Conservation (phyloP, 2,797 vertebrate species). For the Enteromius trimaculatus region DNA sequence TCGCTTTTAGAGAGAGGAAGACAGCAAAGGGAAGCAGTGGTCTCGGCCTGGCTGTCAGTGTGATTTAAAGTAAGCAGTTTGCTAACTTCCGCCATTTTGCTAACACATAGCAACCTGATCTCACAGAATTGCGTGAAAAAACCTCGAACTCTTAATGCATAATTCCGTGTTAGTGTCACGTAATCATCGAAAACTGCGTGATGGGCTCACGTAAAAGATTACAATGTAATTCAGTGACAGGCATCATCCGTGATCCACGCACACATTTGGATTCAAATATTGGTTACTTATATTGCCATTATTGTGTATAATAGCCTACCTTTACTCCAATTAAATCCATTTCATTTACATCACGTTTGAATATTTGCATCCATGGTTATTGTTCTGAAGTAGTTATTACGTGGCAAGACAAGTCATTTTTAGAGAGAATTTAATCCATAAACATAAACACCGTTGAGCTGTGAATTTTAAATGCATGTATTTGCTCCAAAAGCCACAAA, state of each 20-base stretch:
- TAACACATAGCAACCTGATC: no score
- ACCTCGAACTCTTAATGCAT: no score
- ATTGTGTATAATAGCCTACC: no score
- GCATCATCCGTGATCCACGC: no score
- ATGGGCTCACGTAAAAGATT: no score
- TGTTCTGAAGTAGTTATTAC: background rate
- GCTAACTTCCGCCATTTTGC: background rate
- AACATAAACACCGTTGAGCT: background rate
- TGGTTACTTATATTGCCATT: no score
- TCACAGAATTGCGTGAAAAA: no score
- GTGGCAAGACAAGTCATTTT: background rate
- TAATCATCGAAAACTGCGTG: no score
- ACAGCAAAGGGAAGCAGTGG: conserved; percentile 45
- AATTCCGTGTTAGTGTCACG: no score
- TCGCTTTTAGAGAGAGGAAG: conserved; percentile 42
- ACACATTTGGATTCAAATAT: no score
- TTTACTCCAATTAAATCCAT: background rate
- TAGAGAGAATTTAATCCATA: background rate
- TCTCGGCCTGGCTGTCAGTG: background rate
- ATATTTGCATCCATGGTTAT: background rate
- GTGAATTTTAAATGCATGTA: background rate
- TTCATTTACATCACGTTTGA: background rate
- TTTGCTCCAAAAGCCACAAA: background rate
- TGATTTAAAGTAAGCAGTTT: conserved; percentile 39
- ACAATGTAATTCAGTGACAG: no score